Percentiles rank a stretch among this genome's conserved stretches.
phyloP scores from a whole-genome alignment of 2,113 vertebrate genomes.

The Spea multiplicata region DNA sequence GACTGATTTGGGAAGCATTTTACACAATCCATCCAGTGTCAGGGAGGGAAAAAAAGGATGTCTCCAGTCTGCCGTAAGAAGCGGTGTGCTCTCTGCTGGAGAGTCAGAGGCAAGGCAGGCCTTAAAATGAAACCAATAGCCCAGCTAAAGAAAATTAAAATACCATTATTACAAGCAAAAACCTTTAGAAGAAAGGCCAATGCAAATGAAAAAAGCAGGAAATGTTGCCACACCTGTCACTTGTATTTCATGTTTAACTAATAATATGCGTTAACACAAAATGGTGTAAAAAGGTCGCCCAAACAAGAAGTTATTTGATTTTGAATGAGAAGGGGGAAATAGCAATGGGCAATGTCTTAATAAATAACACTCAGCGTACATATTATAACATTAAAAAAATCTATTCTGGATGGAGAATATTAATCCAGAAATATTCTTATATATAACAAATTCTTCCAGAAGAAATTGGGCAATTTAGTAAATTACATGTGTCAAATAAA shows the following conservation, averaged over 20 bases:
- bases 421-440: not conserved
- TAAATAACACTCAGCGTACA: slow-evolving; percentile 7
- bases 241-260: slow-evolving; percentile 16
- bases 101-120: slow-evolving; percentile 12
- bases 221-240: slow-evolving; percentile 35
- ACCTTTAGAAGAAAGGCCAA: not conserved
- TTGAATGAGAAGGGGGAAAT: not conserved
- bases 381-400: slow-evolving; percentile 25
- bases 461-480: too few relatives aligned
- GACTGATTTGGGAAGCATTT: not conserved
- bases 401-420: not conserved
- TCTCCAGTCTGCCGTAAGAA: not conserved
- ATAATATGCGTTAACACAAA: not conserved
- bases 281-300: too few relatives aligned
- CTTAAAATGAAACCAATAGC: slow-evolving; percentile 15
- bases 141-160: not conserved
- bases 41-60: not conserved
- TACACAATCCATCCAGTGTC: slow-evolving; percentile 22
- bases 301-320: too few relatives aligned
- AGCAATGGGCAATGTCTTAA: slow-evolving; percentile 10
- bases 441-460: too few relatives aligned
- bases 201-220: slow-evolving; percentile 21
- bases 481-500: too few relatives aligned
- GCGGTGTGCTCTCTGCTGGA: slow-evolving; percentile 29
- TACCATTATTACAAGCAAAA: not conserved